Conservation (phyloP, 2,888 invertebrate species). For the Pocota personata region DNA sequence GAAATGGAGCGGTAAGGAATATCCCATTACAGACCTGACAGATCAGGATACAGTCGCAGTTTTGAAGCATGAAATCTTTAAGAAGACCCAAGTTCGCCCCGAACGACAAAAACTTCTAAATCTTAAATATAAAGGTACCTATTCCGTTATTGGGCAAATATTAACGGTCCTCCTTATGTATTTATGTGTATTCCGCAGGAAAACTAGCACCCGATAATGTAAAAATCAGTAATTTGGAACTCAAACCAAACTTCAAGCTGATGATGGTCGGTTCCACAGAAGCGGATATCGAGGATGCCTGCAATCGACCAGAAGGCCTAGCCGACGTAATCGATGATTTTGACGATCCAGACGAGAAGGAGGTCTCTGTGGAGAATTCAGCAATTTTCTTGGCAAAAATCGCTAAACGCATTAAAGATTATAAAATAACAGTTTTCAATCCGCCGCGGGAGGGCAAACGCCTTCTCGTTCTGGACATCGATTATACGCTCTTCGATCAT, state of each 20-base stretch:
- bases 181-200: constrained; percentile 84
- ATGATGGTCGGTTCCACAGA: constrained; percentile 99
- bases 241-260: constrained; percentile 94
- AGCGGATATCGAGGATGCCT: constrained; percentile 93
- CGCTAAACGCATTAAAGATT: constrained; percentile 91
- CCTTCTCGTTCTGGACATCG: constrained; percentile 96
- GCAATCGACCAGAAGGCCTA: constrained; percentile 88
- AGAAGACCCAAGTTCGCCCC: constrained; percentile 95
- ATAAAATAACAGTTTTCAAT: constrained; percentile 91
- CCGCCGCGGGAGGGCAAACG: constrained; percentile 93
- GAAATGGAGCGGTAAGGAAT: constrained; percentile 97
- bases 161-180: neutral
- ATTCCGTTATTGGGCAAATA: neutral
- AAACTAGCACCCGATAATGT: constrained; percentile 92
- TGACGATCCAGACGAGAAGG: constrained; percentile 94
- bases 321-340: constrained; percentile 96
- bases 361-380: constrained; percentile 80
- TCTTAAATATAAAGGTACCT: constrained; percentile 93
- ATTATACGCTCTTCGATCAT: constrained; percentile 98
- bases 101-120: constrained; percentile 96
- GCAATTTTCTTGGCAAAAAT: constrained; percentile 91
- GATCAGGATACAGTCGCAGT: constrained; percentile 90
- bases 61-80: constrained; percentile 93
- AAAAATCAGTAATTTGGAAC: constrained; percentile 88
- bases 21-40: constrained; percentile 89